phyloP scores from a whole-genome alignment of 2,888 invertebrate genomes.

The Hipparchia semele region DNA sequence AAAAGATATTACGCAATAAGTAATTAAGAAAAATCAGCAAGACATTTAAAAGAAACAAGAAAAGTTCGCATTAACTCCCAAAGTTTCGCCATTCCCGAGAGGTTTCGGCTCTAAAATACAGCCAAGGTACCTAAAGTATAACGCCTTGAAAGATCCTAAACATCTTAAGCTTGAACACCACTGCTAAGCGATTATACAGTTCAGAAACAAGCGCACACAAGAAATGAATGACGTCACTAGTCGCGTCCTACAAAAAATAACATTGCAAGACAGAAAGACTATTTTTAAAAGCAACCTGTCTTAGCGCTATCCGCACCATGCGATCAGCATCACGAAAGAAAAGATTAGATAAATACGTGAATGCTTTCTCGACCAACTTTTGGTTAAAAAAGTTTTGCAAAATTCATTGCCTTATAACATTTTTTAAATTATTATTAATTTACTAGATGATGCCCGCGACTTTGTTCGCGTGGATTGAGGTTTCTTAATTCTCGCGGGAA shows the following conservation, averaged over 20 bases:
- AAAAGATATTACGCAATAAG: constrained; percentile 17
- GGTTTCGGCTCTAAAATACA: constrained; percentile 32
- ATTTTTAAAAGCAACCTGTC: too few species aligned
- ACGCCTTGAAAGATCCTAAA: constrained; percentile 38
- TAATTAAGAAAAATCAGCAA: constrained; percentile 27
- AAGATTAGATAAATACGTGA: too few species aligned
- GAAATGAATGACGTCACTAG: too few species aligned
- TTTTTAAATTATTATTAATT: too few species aligned
- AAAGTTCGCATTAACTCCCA: constrained; percentile 22
- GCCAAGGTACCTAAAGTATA: constrained; percentile 24
- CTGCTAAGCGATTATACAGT: neutral
- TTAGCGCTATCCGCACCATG: too few species aligned
- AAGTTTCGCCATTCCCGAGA: constrained; percentile 36
- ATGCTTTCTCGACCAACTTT: neutral
- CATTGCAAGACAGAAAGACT: too few species aligned
- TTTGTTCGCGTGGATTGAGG: too few species aligned
- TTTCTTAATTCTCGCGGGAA: too few species aligned
- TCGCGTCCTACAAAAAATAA: too few species aligned
- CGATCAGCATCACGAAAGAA: too few species aligned
- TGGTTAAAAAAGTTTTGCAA: neutral
- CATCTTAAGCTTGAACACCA: constrained; percentile 37
- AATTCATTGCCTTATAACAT: too few species aligned
- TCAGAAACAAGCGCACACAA: neutral
- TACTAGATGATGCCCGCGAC: too few species aligned
- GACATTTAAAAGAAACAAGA: constrained; percentile 33